These are phyloP conservation scores for Nephrotoma flavescens DNA, from an alignment of 2,888 invertebrate species.

Conservation along the genomic window DNA sequence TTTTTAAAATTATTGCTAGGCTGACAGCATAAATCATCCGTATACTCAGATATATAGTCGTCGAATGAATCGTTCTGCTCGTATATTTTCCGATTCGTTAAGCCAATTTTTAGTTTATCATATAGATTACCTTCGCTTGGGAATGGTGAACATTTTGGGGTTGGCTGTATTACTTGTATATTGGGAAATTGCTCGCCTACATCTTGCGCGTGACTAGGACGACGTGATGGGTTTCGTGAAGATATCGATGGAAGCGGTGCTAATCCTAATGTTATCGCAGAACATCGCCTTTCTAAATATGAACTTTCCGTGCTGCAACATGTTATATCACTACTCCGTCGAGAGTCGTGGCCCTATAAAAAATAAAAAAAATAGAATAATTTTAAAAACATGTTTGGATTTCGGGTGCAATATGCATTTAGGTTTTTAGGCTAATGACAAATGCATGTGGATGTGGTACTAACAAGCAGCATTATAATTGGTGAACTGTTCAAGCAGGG, in stretches of 20 bases:
- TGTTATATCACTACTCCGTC: slow-evolving; percentile 66
- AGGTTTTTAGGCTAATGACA: background rate
- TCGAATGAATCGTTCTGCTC: slow-evolving; percentile 1
- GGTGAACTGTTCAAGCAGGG: background rate
- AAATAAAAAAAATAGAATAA: background rate
- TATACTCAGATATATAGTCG: slow-evolving; percentile 2
- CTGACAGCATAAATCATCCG: slow-evolving; percentile 1
- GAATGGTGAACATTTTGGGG: slow-evolving; percentile 71
- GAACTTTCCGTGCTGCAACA: slow-evolving; percentile 76
- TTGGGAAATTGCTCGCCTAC: slow-evolving; percentile 44
- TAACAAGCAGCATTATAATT: background rate
- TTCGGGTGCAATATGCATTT: background rate
- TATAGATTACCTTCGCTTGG: slow-evolving; percentile 48
- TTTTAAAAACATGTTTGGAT: background rate
- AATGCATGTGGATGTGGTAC: background rate
- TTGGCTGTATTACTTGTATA: slow-evolving; percentile 59
- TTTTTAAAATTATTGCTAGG: slow-evolving; percentile 11
- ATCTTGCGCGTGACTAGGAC: slow-evolving; percentile 16
- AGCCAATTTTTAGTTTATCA: slow-evolving; percentile 19
- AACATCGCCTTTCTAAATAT: slow-evolving; percentile 66
- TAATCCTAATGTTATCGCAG: slow-evolving; percentile 60
- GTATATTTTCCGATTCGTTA: slow-evolving; percentile 3
- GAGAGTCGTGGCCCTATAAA: slow-evolving; percentile 30
- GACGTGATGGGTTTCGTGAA: slow-evolving; percentile 21
- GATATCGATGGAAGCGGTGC: slow-evolving; percentile 37